These are phyloP conservation scores for Hypomecis atomaria DNA, from an alignment of 2,888 invertebrate species.

Conservation along the genomic window DNA sequence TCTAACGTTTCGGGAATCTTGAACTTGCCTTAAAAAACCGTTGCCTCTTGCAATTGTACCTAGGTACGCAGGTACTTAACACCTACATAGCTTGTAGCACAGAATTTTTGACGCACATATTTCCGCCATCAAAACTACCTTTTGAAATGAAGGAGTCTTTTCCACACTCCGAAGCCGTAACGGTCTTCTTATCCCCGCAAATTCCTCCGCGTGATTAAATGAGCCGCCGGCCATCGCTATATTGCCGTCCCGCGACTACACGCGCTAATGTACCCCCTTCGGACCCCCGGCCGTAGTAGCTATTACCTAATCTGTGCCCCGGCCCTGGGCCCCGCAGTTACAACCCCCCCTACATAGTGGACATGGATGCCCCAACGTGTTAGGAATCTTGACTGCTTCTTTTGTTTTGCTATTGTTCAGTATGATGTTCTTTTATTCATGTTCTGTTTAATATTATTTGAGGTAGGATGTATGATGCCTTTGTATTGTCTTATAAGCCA, in stretches of 20 bases:
- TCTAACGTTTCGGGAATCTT: too few relatives aligned
- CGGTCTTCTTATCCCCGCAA: slow-evolving; percentile 61
- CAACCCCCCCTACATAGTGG: slow-evolving; percentile 27
- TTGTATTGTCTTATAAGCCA: neutral
- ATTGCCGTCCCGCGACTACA: slow-evolving; percentile 70
- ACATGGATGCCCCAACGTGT: slow-evolving; percentile 37
- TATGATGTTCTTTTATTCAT: slow-evolving; percentile 27
- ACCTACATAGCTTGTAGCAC: neutral
- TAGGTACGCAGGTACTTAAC: too few relatives aligned
- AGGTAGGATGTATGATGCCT: neutral
- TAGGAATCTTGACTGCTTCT: slow-evolving; percentile 32
- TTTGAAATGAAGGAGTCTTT: slow-evolving; percentile 29
- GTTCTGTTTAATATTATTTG: too few relatives aligned
- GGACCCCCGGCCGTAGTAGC: slow-evolving; percentile 3
- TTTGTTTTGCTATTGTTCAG: slow-evolving; percentile 35
- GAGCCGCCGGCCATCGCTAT: slow-evolving; percentile 81
- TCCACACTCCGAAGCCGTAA: slow-evolving; percentile 48
- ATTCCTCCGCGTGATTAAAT: slow-evolving; percentile 84
- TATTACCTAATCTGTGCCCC: too few relatives aligned
- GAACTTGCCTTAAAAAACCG: too few relatives aligned
- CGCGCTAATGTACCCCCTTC: slow-evolving; percentile 59
- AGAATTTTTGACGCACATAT: neutral
- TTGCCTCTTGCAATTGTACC: too few relatives aligned
- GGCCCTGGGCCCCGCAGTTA: slow-evolving; percentile 1
- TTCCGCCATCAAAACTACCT: neutral